These are phyloP conservation scores for Coendou prehensilis DNA, from an alignment of 2,797 vertebrate species.

Conservation along the genomic window DNA sequence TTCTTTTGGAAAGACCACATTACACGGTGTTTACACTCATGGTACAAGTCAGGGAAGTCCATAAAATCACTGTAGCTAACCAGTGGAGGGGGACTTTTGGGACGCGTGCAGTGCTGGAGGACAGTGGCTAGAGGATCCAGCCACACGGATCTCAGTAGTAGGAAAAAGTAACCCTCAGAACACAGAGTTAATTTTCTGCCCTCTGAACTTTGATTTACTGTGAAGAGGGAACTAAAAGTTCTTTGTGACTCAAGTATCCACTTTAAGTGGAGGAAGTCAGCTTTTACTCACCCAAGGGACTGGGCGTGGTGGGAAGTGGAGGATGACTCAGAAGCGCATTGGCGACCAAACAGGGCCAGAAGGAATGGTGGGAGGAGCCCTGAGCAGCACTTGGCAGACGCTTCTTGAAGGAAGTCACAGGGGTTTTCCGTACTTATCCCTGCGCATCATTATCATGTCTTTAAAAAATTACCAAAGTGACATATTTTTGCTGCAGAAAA, in stretches of 20 bases:
- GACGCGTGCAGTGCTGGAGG: neutral
- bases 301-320: slow-evolving; percentile 67
- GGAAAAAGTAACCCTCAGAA: neutral
- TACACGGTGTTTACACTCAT: neutral
- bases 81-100: neutral
- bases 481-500: neutral
- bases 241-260: slow-evolving; percentile 4
- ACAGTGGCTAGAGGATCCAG: neutral
- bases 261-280: slow-evolving; percentile 70
- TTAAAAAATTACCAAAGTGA: neutral
- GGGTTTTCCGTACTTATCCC: neutral
- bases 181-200: neutral
- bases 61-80: neutral
- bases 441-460: neutral
- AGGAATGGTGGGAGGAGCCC: neutral
- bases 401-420: neutral
- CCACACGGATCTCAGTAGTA: neutral
- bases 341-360: neutral
- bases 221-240: slow-evolving; percentile 16
- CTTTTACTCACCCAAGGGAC: neutral
- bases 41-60: neutral
- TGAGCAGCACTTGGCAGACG: neutral
- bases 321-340: slow-evolving; percentile 52
- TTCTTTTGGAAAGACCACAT: slow-evolving; percentile 8
- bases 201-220: slow-evolving; percentile 23